Evolutionary conservation across 1,140 invertebrate species (phyloP).

Genomic region (Arctopsyche grandis): DNA sequence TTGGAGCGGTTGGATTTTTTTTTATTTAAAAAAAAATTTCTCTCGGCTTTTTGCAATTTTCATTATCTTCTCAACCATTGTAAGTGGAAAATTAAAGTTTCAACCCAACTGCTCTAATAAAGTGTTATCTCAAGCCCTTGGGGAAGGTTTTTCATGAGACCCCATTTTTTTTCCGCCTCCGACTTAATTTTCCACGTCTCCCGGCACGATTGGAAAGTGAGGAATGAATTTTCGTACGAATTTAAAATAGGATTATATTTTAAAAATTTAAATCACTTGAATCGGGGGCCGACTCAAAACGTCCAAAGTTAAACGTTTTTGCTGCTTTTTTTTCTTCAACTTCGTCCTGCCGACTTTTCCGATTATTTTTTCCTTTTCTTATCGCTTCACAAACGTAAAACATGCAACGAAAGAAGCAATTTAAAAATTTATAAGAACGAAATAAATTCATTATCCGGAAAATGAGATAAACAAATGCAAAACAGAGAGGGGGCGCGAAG

Average conservation of each 20-base stretch:
- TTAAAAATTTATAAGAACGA: slow-evolving; percentile 10
- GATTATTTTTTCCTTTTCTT: background rate
- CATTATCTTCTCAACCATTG: slow-evolving; percentile 42
- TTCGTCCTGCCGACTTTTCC: background rate
- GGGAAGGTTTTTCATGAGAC: slow-evolving; percentile 39
- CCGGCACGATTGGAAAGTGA: slow-evolving; percentile 35
- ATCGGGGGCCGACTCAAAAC: slow-evolving; percentile 7
- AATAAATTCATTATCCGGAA: slow-evolving; percentile 21
- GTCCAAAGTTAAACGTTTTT: slow-evolving; percentile 22
- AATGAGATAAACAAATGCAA: slow-evolving; percentile 2
- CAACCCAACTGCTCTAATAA: slow-evolving; percentile 45
- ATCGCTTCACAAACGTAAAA: slow-evolving; percentile 5
- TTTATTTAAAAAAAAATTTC: slow-evolving; percentile 32
- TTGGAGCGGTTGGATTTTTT: no score
- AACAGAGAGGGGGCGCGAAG: background rate
- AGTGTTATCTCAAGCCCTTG: slow-evolving; percentile 41
- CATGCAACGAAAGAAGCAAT: slow-evolving; percentile 24
- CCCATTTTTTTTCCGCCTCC: slow-evolving; percentile 16
- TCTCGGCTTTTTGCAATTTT: slow-evolving; percentile 30
- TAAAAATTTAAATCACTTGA: slow-evolving; percentile 28
- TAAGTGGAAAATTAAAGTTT: slow-evolving; percentile 46
- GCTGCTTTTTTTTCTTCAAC: background rate
- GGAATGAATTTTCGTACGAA: slow-evolving; percentile 22
- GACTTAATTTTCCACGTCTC: slow-evolving; percentile 40
- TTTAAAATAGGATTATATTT: slow-evolving; percentile 28